Evolutionary conservation across 2,113 vertebrate species (phyloP).

Genomic region (Clinocottus analis): DNA sequence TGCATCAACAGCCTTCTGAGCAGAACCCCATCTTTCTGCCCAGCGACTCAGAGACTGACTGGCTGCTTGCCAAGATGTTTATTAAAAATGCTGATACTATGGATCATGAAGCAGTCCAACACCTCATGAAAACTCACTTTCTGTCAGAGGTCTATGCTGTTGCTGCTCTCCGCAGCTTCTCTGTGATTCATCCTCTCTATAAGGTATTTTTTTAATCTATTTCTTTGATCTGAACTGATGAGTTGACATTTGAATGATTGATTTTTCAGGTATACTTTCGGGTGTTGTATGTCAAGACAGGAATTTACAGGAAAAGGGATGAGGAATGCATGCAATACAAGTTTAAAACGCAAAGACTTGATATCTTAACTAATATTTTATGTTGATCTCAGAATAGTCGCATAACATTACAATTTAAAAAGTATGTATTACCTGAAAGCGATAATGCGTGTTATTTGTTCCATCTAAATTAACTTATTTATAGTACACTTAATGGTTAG

Average conservation of each 20-base stretch:
- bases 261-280: too few species aligned
- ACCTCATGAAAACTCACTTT: slow-evolving; percentile 79
- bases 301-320: too few species aligned
- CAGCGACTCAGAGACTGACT: slow-evolving; percentile 77
- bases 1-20: slow-evolving; percentile 64
- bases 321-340: too few species aligned
- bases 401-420: slow-evolving; percentile 49
- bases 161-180: slow-evolving; percentile 76
- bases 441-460: too few species aligned
- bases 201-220: slow-evolving; percentile 71
- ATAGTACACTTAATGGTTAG: too few species aligned
- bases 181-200: slow-evolving; percentile 82
- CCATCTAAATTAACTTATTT: too few species aligned
- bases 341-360: too few species aligned
- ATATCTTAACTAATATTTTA: slow-evolving; percentile 34
- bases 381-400: too few species aligned
- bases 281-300: too few species aligned
- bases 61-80: slow-evolving; percentile 84
- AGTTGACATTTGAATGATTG: too few species aligned
- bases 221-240: background rate
- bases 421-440: too few species aligned
- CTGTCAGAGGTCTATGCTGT: slow-evolving; percentile 78
- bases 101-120: slow-evolving; percentile 73
- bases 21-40: slow-evolving; percentile 83
- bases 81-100: slow-evolving; percentile 79